Evolutionary conservation across 1,140 invertebrate species (phyloP).

Genomic region (Reticulitermes speratus): DNA sequence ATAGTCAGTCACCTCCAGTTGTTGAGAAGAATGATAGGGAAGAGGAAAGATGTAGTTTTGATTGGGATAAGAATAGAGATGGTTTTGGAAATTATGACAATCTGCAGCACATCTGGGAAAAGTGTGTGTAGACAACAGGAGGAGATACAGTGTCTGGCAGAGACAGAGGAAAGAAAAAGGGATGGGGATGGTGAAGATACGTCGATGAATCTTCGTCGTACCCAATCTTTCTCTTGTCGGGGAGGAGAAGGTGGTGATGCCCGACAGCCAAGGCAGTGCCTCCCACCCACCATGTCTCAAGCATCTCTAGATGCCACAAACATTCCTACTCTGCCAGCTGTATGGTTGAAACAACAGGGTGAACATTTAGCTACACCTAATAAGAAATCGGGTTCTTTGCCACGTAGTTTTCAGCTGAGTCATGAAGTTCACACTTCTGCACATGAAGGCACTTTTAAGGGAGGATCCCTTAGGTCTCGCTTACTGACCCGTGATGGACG

Average conservation of each 20-base stretch:
- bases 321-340: conserved; percentile 54
- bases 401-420: conserved; percentile 69
- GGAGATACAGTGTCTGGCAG: conserved; percentile 22
- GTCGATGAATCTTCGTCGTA: background rate
- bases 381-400: conserved; percentile 73
- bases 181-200: background rate
- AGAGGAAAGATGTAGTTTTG: background rate
- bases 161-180: background rate
- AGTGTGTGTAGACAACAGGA: conserved; percentile 37
- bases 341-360: conserved; percentile 61
- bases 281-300: background rate
- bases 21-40: background rate
- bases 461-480: background rate
- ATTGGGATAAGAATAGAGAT: background rate
- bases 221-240: conserved; percentile 17
- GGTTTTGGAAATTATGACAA: conserved; percentile 50
- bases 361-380: conserved; percentile 51
- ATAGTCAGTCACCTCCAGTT: background rate
- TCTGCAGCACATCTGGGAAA: conserved; percentile 52
- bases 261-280: too few relatives aligned
- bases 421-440: conserved; percentile 47
- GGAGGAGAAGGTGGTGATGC: background rate
- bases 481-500: conserved; percentile 21
- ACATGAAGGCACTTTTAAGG: background rate
- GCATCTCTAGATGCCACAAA: conserved; percentile 6